Evolutionary conservation across 2,797 vertebrate genomes (phyloP), one percentile per base, ranked within the genome.

Genomic region (Thalassophryne amazonica): DNA sequence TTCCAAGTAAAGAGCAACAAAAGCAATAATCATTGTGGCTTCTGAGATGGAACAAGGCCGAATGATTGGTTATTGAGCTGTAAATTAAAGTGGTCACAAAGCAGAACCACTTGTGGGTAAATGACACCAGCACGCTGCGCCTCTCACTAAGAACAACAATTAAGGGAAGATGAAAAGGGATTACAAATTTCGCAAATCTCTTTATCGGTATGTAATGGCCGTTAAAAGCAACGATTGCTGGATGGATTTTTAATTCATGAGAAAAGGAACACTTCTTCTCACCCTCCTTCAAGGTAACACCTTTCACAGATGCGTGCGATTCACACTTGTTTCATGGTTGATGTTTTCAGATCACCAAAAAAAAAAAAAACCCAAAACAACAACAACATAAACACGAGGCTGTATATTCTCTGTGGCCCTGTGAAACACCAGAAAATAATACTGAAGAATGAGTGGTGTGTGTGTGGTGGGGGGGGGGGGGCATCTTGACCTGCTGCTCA

Each of bases 401-500:
- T n/a, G n/a, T n/a, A n/a, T n/a, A n/a, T n/a, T n/a, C n/a, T n/a
- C n/a, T n/a, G n/a, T n/a, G n/a, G n/a, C n/a, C n/a, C n/a, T n/a
- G n/a, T 23, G 3, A 32, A 49, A 15, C 60, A 51, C 54, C 35
- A 45, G 15, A 45, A 55, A 65, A 37, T 12, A 9, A 45, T 15
- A 12, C 11, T 38, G 12, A 21, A 16, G 15, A 32, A 18, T 2
- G 10, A n/a, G n/a, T n/a, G n/a, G n/a, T n/a, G n/a, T n/a, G n/a
- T n/a, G n/a, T n/a, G n/a, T n/a, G n/a, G n/a, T n/a, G n/a, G n/a
- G n/a, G n/a, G n/a, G 20, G 7, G 10, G 5, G 4, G 1, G 9
- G 22, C 46, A 57, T 60, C 14, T 57, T 42, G 48, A 59, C 66
- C 66, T 59, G 22, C 39, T 76, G 46, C n/a, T n/a, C n/a, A 65